Evolutionary conservation across 1,140 invertebrate genomes (phyloP).

Genomic region (Ceratina japonica): DNA sequence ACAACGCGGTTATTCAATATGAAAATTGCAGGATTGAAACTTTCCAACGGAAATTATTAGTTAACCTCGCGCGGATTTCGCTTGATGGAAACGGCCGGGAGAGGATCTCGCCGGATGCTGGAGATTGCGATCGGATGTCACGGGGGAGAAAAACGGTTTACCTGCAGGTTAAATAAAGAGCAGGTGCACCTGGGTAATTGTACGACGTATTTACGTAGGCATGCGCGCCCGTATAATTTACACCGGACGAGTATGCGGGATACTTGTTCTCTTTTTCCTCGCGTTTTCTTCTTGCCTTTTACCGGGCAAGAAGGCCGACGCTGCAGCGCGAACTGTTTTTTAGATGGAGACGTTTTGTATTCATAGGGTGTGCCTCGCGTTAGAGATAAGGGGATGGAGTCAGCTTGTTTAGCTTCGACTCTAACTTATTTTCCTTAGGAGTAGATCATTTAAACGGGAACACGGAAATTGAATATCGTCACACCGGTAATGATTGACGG

Average conservation of each 20-base stretch:
- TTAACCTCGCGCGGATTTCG: neutral
- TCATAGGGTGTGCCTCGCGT: constrained; percentile 11
- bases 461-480: too few species aligned
- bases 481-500: too few species aligned
- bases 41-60: constrained; percentile 23
- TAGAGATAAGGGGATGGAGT: constrained; percentile 31
- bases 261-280: neutral
- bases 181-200: constrained; percentile 56
- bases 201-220: constrained; percentile 48
- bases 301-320: neutral
- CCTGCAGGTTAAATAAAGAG: constrained; percentile 55
- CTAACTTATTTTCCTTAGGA: neutral
- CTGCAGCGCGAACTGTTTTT: neutral
- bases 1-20: neutral
- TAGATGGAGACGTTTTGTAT: constrained; percentile 11
- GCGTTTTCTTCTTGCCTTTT: neutral
- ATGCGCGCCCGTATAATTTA: constrained; percentile 35
- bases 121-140: constrained; percentile 54
- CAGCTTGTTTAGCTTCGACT: constrained; percentile 7
- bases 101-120: constrained; percentile 38
- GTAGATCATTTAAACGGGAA: too few species aligned
- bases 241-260: constrained; percentile 16
- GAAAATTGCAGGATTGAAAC: neutral
- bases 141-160: constrained; percentile 35
- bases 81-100: neutral